Percentiles rank a stretch among this genome's conserved stretches.
Evolutionary conservation across 2,113 vertebrate species (phyloP).

Genomic region (Dascyllus trimaculatus): DNA sequence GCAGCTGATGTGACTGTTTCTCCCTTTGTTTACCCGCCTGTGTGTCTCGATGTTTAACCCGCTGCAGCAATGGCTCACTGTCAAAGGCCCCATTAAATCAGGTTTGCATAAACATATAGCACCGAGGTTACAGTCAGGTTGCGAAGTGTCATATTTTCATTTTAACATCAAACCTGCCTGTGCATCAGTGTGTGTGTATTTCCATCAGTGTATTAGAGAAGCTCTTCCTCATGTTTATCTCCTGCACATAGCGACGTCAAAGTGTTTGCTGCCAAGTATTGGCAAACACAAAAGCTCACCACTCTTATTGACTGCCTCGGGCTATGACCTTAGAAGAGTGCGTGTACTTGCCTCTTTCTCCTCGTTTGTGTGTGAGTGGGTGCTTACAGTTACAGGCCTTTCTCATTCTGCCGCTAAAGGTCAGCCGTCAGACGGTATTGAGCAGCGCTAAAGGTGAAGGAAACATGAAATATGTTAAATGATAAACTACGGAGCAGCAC

Average conservation of each 20-base stretch:
- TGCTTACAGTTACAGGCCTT: slow-evolving; percentile 73
- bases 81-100: slow-evolving; percentile 43
- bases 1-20: slow-evolving; percentile 35
- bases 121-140: slow-evolving; percentile 4
- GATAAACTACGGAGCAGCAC: slow-evolving; percentile 53
- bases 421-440: slow-evolving; percentile 84
- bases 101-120: slow-evolving; percentile 35
- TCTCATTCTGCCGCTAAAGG: slow-evolving; percentile 81
- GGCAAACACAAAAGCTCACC: slow-evolving; percentile 71
- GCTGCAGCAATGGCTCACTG: slow-evolving; percentile 34
- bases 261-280: slow-evolving; percentile 47
- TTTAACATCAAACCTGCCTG: slow-evolving; percentile 4
- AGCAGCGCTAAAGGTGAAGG: slow-evolving; percentile 81
- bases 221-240: slow-evolving; percentile 43
- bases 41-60: slow-evolving; percentile 23
- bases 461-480: slow-evolving; percentile 77
- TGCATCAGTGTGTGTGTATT: background rate
- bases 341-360: slow-evolving; percentile 36
- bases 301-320: slow-evolving; percentile 64
- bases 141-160: slow-evolving; percentile 24
- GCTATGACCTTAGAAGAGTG: slow-evolving; percentile 67
- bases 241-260: background rate
- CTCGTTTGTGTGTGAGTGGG: slow-evolving; percentile 50
- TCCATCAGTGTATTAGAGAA: background rate
- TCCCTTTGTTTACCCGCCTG: slow-evolving; percentile 49